Base-by-base conservation (phyloP, 2,888 invertebrate species). In the Aproaerema taeniolella region DNA sequence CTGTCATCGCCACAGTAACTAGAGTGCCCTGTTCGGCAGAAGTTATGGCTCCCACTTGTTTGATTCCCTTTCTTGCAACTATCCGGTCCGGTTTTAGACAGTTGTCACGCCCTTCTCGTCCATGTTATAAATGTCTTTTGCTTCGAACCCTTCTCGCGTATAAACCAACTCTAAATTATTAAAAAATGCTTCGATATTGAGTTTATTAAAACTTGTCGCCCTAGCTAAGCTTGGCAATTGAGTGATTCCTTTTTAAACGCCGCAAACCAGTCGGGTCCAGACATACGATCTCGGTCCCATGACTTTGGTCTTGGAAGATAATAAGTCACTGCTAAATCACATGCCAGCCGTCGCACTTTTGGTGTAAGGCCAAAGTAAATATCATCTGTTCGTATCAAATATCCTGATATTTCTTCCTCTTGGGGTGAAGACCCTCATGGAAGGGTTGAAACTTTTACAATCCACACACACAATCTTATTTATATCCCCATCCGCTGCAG, bases 21-120 rank as follows among this genome's bases (percentile, higher is more conserved):
- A 67, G 42, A 14, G 52, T 9, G n/a, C 70, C 68, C 33, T 68
- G 55, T 55, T 76, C 71, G 8, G 58, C 70, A 14, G 67, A 67
- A 25, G 69, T 70, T 8, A 65, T 39, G 35, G 58, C 52, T 7
- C 61, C 61, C 12, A 75, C 60, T 46, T 68, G 67, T 36, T 67
- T 71, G 6, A 39, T 29, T n/a, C 70, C 67, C 48, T 55, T 68
- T 11, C 38, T 16, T 2, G 67, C 64, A 37, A 75, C 33, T 26
- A 38, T 17, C 72, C 49, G 47, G 20, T 41, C 35, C 30, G 45
- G 45, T 9, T 39, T 39, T 7, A 42, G 10, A 42, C 45, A 11
- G 42, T 45, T 1, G 45, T 39, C 1, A 45, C 30, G 0, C 45
- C 45, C 3, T 39, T 42, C 31, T 45, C 42, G 14, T 45, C 40